Conservation (phyloP, 1,140 invertebrate genomes). For the Belonocnema kinseyi region DNA sequence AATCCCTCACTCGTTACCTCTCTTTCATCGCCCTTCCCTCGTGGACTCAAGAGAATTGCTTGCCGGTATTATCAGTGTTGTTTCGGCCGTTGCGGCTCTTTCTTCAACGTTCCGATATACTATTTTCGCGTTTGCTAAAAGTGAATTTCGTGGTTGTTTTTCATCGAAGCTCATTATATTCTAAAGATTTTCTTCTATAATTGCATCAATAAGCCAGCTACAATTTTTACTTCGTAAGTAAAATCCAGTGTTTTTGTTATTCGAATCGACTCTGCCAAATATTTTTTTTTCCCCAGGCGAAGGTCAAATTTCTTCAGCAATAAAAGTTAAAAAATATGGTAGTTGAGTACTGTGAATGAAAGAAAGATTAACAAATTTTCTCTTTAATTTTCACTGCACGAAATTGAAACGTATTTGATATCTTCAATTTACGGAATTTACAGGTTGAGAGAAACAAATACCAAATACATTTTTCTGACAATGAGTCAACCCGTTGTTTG, state of each 20-base stretch:
- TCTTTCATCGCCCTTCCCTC: slow-evolving; percentile 38
- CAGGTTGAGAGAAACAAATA: too few species aligned
- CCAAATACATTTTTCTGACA: too few species aligned
- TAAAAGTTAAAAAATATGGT: too few species aligned
- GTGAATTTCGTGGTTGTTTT: slow-evolving; percentile 1
- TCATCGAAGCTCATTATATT: neutral
- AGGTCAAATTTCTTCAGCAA: too few species aligned
- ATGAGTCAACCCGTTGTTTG: too few species aligned
- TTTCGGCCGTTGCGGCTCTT: slow-evolving; percentile 45
- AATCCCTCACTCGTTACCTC: slow-evolving; percentile 4
- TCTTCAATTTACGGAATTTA: too few species aligned
- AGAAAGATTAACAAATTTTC: too few species aligned
- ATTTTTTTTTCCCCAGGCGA: too few species aligned
- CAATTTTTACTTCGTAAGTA: neutral
- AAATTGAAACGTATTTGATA: too few species aligned
- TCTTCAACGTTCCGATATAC: slow-evolving; percentile 13
- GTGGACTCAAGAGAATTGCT: slow-evolving; percentile 19
- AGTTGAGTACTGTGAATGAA: too few species aligned
- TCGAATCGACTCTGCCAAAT: neutral
- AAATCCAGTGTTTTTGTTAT: neutral
- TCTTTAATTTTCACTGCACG: too few species aligned
- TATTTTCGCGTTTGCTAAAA: neutral
- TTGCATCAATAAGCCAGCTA: neutral
- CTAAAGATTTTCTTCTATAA: neutral
- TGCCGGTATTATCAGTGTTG: slow-evolving; percentile 48